Evolutionary conservation across 2,888 invertebrate species (phyloP).

Genomic region (Nemoura dubitans): DNA sequence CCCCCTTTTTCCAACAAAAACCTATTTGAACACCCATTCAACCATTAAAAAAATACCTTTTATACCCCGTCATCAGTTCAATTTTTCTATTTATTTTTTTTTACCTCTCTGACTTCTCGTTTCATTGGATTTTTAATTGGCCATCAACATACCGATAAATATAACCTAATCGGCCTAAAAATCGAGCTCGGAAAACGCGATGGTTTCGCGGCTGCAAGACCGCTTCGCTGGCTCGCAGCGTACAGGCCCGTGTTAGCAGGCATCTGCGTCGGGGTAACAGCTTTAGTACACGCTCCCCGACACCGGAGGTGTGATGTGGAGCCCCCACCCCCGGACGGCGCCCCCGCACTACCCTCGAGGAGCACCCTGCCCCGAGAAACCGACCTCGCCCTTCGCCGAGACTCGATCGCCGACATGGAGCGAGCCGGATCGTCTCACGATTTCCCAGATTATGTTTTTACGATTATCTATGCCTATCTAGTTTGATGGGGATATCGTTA

Average conservation of each 20-base stretch:
- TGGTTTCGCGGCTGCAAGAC: background rate
- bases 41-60: background rate
- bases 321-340: background rate
- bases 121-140: constrained; percentile 38
- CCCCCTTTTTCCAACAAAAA: background rate
- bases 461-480: constrained; percentile 7
- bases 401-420: background rate
- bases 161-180: background rate
- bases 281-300: constrained; percentile 19
- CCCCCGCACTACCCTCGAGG: background rate
- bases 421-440: background rate
- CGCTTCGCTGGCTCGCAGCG: background rate
- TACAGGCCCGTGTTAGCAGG: constrained; percentile 5
- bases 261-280: constrained; percentile 16
- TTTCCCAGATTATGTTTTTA: constrained; percentile 26
- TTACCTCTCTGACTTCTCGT: constrained; percentile 29
- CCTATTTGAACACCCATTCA: background rate
- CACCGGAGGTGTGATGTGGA: constrained; percentile 31
- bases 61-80: background rate
- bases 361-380: background rate
- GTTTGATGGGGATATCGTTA: background rate
- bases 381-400: background rate
- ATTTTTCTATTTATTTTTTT: constrained; percentile 24
- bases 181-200: background rate
- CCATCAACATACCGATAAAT: constrained; percentile 36